phyloP scores from a whole-genome alignment of 2,113 vertebrate species.

The Phocoena phocoena region DNA sequence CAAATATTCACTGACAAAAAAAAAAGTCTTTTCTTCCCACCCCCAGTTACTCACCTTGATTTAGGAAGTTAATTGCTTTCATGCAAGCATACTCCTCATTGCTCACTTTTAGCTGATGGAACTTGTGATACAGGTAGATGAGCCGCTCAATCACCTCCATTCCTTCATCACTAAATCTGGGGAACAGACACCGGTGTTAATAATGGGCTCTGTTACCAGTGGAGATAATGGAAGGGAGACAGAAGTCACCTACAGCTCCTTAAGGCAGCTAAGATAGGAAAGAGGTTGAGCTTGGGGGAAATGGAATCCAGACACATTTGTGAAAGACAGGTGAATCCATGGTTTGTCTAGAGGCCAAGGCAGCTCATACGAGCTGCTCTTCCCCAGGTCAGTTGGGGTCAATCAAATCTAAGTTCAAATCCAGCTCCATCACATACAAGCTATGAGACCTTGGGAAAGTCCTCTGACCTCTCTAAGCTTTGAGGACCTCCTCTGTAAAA shows the following conservation, averaged over 20 bases:
- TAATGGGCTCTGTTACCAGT: neutral
- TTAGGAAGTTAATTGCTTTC: slow-evolving; percentile 99
- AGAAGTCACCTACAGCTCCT: neutral
- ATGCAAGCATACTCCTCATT: slow-evolving; percentile 98
- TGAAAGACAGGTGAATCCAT: neutral
- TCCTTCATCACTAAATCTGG: slow-evolving; percentile 95
- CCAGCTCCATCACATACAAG: neutral
- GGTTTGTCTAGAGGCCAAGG: neutral
- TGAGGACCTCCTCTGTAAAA: slow-evolving; percentile 17
- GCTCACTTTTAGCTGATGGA: slow-evolving; percentile 97
- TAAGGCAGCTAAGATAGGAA: neutral
- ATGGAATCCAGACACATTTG: neutral
- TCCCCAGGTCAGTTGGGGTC: neutral
- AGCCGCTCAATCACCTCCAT: slow-evolving; percentile 99
- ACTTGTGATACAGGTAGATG: slow-evolving; percentile 98
- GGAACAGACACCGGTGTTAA: slow-evolving; percentile 33
- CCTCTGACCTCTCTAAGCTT: neutral
- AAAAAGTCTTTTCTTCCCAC: neutral
- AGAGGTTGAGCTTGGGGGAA: neutral
- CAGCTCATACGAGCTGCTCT: neutral
- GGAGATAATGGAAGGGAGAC: neutral
- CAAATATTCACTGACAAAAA: neutral
- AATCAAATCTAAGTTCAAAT: slow-evolving; percentile 24
- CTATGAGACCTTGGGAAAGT: neutral
- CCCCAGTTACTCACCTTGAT: slow-evolving; percentile 90